Percentiles rank a stretch among this genome's conserved stretches.
phyloP scores from a whole-genome alignment of 2,888 invertebrate species.

The Eristalinus sepulchralis region DNA sequence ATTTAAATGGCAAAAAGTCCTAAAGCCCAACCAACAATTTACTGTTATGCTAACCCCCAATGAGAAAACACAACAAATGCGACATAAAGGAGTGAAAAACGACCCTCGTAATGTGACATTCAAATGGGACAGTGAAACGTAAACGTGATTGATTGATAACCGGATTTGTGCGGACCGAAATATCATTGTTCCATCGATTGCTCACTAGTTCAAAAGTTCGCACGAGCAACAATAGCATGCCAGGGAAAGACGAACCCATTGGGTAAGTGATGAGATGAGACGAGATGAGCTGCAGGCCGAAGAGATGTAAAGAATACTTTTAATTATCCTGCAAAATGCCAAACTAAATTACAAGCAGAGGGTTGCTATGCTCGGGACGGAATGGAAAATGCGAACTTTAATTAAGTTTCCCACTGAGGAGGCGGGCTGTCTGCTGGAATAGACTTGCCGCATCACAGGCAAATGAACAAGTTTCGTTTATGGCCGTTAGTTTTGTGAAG shows the following conservation, averaged over 20 bases:
- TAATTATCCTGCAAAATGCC: conserved; percentile 17
- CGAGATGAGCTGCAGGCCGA: not conserved
- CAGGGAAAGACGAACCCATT: conserved; percentile 1
- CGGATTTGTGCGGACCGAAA: not conserved
- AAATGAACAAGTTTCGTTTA: not conserved
- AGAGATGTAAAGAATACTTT: not conserved
- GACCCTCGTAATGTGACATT: not conserved
- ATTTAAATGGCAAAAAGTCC: conserved; percentile 21
- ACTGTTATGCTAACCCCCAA: not conserved
- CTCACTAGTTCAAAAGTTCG: not conserved
- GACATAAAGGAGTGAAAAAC: not conserved
- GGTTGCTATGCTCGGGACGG: not conserved
- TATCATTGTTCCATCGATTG: not conserved
- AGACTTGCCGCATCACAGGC: not conserved
- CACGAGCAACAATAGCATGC: not conserved
- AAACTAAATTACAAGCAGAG: not conserved
- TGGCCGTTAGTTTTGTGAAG: not conserved
- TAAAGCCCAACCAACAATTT: not conserved
- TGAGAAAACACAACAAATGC: not conserved
- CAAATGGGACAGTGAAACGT: conserved; percentile 30
- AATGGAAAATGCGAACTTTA: conserved; percentile 1
- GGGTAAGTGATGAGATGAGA: not conserved
- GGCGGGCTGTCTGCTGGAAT: not conserved
- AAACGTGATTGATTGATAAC: conserved; percentile 41
- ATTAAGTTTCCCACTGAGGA: not conserved